A percentile compares a stretch with the other conserved stretches of the same genome.
Evolutionary conservation across 1,140 invertebrate species (phyloP).

Genomic region (Dicyema japonicum): DNA sequence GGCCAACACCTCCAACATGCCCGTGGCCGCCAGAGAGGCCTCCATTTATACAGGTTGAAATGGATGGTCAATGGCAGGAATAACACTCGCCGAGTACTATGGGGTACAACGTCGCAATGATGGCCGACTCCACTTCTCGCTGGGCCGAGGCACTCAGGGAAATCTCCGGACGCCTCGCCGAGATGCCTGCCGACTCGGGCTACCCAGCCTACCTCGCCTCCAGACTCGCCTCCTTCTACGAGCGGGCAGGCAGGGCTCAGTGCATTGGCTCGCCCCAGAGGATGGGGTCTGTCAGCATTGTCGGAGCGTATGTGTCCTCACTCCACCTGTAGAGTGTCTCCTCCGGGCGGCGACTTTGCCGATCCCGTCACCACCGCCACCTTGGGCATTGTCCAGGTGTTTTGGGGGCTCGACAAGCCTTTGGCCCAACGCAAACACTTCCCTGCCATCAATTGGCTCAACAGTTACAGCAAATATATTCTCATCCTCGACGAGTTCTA

Average conservation of each 20-base stretch:
- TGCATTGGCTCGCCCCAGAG: conserved; percentile 87
- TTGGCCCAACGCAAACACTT: conserved; percentile 96
- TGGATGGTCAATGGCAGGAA: conserved; percentile 27
- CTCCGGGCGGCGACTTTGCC: conserved; percentile 96
- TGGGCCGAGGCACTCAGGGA: conserved; percentile 98
- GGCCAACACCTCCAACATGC: conserved; percentile 99
- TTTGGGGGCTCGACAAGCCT: conserved; percentile 98
- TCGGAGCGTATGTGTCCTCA: conserved; percentile 38
- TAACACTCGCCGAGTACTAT: conserved; percentile 95
- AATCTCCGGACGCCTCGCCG: conserved; percentile 94
- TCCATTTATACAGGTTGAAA: conserved; percentile 72
- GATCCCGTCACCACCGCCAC: conserved; percentile 97
- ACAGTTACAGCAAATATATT: conserved; percentile 95
- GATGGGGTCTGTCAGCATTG: conserved; percentile 89
- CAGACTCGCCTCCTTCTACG: conserved; percentile 87
- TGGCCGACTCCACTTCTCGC: conserved; percentile 99
- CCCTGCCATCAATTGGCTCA: conserved; percentile 97
- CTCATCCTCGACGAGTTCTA: conserved; percentile 90
- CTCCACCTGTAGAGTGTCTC: conserved; percentile 36
- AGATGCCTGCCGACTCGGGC: conserved; percentile 91
- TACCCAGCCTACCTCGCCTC: conserved; percentile 95
- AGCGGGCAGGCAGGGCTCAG: conserved; percentile 73
- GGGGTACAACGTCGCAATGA: conserved; percentile 99
- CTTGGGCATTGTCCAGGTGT: conserved; percentile 92
- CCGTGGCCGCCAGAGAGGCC: conserved; percentile 94